Percentiles rank a stretch among this genome's conserved stretches.
phyloP scores from a whole-genome alignment of 23 tunicate species.

The Styela clava region DNA sequence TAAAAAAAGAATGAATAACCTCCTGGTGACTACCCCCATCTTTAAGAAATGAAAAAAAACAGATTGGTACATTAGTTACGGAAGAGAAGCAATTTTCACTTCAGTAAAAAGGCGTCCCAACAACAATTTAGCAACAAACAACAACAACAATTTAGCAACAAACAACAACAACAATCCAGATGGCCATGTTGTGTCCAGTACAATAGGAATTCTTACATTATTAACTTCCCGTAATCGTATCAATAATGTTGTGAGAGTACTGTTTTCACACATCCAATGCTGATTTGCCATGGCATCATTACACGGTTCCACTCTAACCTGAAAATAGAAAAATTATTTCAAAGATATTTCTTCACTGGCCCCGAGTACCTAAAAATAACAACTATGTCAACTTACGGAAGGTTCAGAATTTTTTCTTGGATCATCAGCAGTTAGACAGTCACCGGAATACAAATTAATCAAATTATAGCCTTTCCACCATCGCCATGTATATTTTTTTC shows the following conservation, averaged over 20 bases:
- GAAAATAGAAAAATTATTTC: conserved; percentile 12
- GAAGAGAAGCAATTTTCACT: no score
- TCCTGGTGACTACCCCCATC: no score
- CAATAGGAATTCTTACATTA: conserved; percentile 25
- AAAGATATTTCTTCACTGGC: background rate
- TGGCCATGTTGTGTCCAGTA: no score
- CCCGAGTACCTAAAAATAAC: no score
- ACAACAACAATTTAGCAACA: no score
- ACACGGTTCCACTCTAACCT: conserved; percentile 48
- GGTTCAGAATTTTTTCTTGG: conserved; percentile 27
- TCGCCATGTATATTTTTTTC: conserved; percentile 56
- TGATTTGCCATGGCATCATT: conserved; percentile 43
- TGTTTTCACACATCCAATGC: conserved; percentile 67
- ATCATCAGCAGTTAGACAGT: conserved; percentile 58
- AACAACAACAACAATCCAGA: no score
- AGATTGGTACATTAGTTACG: no score
- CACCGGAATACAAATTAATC: conserved; percentile 64
- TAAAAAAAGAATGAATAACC: no score
- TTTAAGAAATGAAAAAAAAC: no score
- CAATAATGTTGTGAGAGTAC: conserved; percentile 4
- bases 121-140: no score
- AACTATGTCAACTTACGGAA: conserved; percentile 20
- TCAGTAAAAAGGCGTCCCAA: no score
- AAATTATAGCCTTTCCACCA: conserved; percentile 77
- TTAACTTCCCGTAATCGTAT: conserved; percentile 27